Conservation (phyloP, 2,113 vertebrate species). For the Onychostoma macrolepis region DNA sequence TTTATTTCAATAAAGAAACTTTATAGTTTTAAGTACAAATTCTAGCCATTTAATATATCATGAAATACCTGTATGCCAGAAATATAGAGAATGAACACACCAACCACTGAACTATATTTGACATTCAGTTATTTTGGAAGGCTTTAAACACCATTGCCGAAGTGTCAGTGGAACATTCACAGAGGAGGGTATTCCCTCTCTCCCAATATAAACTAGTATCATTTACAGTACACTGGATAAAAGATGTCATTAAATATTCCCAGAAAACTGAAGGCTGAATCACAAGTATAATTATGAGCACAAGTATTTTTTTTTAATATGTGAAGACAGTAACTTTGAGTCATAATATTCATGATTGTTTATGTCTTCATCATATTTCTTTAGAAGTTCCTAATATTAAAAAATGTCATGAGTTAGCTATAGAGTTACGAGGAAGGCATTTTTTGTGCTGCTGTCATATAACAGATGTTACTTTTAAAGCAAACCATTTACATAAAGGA, state of each 20-base stretch:
- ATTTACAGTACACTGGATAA: conserved; percentile 57
- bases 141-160: conserved; percentile 57
- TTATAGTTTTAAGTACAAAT: neutral
- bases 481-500: neutral
- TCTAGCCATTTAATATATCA: neutral
- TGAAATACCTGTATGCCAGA: conserved; percentile 26
- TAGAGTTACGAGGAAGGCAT: neutral
- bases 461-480: neutral
- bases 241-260: conserved; percentile 35
- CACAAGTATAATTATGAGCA: neutral
- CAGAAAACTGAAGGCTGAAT: conserved; percentile 5
- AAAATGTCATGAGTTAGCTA: neutral
- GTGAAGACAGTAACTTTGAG: neutral
- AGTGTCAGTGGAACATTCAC: conserved; percentile 55
- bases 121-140: conserved; percentile 61
- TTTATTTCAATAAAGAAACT: neutral
- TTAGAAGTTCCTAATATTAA: neutral
- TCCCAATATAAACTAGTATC: conserved; percentile 54
- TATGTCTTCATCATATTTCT: neutral
- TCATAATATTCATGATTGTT: neutral
- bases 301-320: conserved; percentile 9
- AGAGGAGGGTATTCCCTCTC: conserved; percentile 51
- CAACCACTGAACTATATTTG: conserved; percentile 55
- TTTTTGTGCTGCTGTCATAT: neutral
- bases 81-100: conserved; percentile 31